These are phyloP conservation scores for Gisinianus flammeolus DNA, from an alignment of 2,888 invertebrate species.

Conservation along the genomic window DNA sequence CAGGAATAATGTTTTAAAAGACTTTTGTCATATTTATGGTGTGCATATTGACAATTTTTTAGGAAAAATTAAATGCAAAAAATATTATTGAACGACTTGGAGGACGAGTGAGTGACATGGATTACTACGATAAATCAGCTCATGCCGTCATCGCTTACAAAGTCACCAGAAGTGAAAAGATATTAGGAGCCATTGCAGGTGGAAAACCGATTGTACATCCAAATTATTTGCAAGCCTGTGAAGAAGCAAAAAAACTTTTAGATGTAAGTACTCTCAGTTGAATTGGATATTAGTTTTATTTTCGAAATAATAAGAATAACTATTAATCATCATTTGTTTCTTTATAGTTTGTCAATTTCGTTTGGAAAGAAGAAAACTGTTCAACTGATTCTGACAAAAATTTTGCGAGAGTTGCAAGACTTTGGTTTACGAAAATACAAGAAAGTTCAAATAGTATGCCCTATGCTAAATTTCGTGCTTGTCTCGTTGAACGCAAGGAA, in stretches of 20 bases:
- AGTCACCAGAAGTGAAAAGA: conserved; percentile 83
- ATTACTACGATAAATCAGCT: conserved; percentile 68
- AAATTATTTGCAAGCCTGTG: conserved; percentile 75
- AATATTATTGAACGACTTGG: conserved; percentile 69
- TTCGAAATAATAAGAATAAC: conserved; percentile 5
- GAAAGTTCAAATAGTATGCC: conserved; percentile 32
- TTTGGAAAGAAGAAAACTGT: conserved; percentile 44
- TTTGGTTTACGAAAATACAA: conserved; percentile 41
- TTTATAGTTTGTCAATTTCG: conserved; percentile 36
- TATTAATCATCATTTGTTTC: neutral
- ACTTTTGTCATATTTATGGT: neutral
- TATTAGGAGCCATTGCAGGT: conserved; percentile 81
- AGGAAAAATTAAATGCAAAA: conserved; percentile 11
- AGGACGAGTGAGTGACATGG: conserved; percentile 68
- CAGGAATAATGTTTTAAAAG: neutral
- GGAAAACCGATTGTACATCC: conserved; percentile 76
- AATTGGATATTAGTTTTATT: conserved; percentile 9
- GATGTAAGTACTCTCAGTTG: conserved; percentile 65
- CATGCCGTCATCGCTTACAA: conserved; percentile 78
- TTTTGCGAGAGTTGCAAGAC: conserved; percentile 34
- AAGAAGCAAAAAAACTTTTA: conserved; percentile 69
- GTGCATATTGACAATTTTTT: neutral
- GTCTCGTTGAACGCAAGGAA: conserved; percentile 68
- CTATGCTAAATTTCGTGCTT: conserved; percentile 58
- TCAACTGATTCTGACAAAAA: conserved; percentile 38